Base-by-base conservation (phyloP, 2,888 invertebrate genomes). In the Coecobrya sp. region DNA sequence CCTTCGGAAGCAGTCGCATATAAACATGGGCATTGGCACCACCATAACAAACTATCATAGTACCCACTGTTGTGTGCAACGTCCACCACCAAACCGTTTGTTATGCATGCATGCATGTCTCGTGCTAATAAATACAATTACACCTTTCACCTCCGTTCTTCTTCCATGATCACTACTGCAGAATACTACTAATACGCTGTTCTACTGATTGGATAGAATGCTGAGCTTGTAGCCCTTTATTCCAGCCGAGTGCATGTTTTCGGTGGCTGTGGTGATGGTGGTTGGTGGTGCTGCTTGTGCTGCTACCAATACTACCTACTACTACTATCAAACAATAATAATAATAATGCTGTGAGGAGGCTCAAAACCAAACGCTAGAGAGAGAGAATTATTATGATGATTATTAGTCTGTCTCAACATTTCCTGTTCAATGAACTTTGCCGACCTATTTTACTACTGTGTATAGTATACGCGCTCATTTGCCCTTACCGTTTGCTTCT, bases 371-470 rank as follows among this genome's bases (percentile, higher is more conserved):
- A 82, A 82, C 70, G 70, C 52, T 30, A 85, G 65, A 52, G 79
- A 85, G 65, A 52, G 79, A 84, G 84, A 90, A 91, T 91, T 86
- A 91, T 91, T 65, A 86, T 86, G 86, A 91, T 82, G 91, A 91
- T 87, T 86, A 86, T 81, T 91, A 87, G 86, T 86, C 86, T 86
- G 91, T 91, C 86, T 87, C 86, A 55, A 91, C 91, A 91, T 91
- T 91, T 91, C 90, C 90, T 91, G 86, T 91, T 91, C 91, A 91
- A 91, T 91, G 91, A 91, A 91, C 91, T 91, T 82, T 91, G 65
- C 27, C 79, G 86, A 81, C 86, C 91, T 87, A 87, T 65, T 91
- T 91, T 36, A 87, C 82, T 36, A 52, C 27, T 27, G 55, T 0
- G 68, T 10, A 68, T 85, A 36, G 19, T 76, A 49, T 49, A 49